Base-by-base conservation (phyloP, 2,888 invertebrate genomes). In the Gymnosoma rotundatum region DNA sequence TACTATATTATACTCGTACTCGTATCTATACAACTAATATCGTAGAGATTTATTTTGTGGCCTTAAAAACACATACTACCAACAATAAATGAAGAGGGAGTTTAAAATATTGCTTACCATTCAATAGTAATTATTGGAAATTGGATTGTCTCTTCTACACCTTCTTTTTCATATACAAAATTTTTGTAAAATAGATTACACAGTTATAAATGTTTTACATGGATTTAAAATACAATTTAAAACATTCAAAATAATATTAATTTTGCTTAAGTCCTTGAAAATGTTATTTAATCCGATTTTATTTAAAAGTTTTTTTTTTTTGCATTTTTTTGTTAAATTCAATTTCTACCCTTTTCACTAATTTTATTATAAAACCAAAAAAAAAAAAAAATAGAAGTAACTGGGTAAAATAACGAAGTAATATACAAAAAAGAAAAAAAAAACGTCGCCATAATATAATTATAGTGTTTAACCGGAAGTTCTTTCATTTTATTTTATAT, bases 401-500 rank as follows among this genome's bases (percentile, higher is more conserved):
- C 0, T 42, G 32, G n/a, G 12, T 42, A 45, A 63, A 52, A 58
- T 18, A 70, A 52, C n/a, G 38, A 52, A 73, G 7, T 58, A 42
- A 50, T 50, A 21, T 42, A 42, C 21, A 72, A 60, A n/a, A n/a
- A n/a, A n/a, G n/a, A n/a, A n/a, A n/a, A 60, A 42, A 20, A 70
- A 67, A 80, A 83, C 80, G 78, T 78, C 84, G 84, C 64, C 81
- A 82, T 82, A 73, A 63, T 76, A 85, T 85, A 85, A 85, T 85
- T 85, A 85, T 76, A 79, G 79, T 36, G 60, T 56, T 79, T 58
- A 54, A 85, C 89, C 91, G 90, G 90, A 90, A 89, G 88, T 88
- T 87, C 89, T 89, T 90, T 90, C 88, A 88, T 83, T 75, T 66
- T 81, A 64, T 38, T 75, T 66, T 81, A 64, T 38, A 78, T 74